Base-by-base conservation (phyloP, 2,113 vertebrate species). In the Xenopus laevis region DNA sequence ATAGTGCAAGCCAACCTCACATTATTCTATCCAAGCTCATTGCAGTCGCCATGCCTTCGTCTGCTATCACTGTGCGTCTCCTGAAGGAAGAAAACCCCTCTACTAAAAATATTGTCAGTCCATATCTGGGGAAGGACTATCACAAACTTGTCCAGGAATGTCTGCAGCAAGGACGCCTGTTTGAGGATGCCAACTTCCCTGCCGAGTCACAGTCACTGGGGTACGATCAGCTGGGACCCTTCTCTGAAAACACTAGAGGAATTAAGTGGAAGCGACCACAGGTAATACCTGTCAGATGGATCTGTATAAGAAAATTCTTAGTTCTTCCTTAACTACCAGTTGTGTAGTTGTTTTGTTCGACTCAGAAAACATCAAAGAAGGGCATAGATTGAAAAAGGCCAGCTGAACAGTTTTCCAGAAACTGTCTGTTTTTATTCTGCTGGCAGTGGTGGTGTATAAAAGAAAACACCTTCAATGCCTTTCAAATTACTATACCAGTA, bases 181-280 rank as follows among this genome's bases (percentile, higher is more conserved):
- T 87, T 73, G 57, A 30, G 0, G 86, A 88, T 23, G 82, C 83
- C 12, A 68, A 59, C 69, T 87, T 88, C 23, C 77, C 80, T 27
- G 80, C 87, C 17, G 78, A 79, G 2, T 79, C 86, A 0, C 73
- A 79, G 7, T 82, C 87, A 4, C 77, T 87, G 30, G 86, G 87
- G 40, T 82, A 85, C 40, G 67, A 82, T 50, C 30, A 78, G 30
- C 78, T 87, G 66, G 84, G 83, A 9, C 83, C 82, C 0, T 16
- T 82, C 33, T 85, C 84, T 0, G 63, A 76, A 71, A 77, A 80
- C 16, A 81, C 80, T 46, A 80, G 74, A 63, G 80, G 75, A 11
- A 82, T 88, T 80, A 27, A 80, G 17, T 86, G 87, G 87, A 81
- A 74, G 80, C 78, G 86, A 27, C 87, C 86, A 4, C 79, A 84